These are phyloP conservation scores for Cichlasoma orientale DNA, from an alignment of 2,797 vertebrate species.

Conservation along the genomic window DNA sequence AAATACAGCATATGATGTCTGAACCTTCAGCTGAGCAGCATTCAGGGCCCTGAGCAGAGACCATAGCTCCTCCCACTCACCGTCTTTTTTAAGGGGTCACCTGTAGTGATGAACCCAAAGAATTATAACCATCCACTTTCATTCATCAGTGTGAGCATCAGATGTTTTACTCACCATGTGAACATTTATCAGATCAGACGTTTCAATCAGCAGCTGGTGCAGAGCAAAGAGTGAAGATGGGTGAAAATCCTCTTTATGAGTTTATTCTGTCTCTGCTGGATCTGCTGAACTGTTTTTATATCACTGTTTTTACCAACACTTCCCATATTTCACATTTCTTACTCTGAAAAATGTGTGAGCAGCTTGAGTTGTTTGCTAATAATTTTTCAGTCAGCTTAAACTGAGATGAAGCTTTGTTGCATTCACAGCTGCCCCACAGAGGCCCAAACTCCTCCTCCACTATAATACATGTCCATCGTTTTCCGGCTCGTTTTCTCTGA, in stretches of 20 bases:
- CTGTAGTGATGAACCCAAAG: neutral
- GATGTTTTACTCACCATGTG: no score
- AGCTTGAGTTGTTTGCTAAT: neutral
- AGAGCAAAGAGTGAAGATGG: no score
- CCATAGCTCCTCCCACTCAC: constrained; percentile 28
- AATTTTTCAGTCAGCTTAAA: neutral
- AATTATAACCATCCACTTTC: neutral
- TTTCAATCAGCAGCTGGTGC: no score
- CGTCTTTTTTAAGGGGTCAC: no score
- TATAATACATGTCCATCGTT: neutral
- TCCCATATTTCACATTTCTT: neutral
- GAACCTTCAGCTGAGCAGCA: neutral
- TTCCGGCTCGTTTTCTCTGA: neutral
- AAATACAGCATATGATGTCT: constrained; percentile 17
- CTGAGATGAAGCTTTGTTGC: neutral
- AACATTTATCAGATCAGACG: no score
- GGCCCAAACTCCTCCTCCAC: neutral
- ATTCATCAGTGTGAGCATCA: rapidly evolving
- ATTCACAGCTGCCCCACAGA: neutral
- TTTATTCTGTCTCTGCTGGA: neutral
- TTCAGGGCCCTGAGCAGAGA: neutral
- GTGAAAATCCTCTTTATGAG: neutral
- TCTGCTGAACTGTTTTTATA: neutral
- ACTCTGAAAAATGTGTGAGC: neutral
- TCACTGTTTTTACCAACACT: rapidly evolving